Evolutionary conservation across 2,888 invertebrate species (phyloP), one percentile per base, ranked within the genome.

Genomic region (Altica lythri): DNA sequence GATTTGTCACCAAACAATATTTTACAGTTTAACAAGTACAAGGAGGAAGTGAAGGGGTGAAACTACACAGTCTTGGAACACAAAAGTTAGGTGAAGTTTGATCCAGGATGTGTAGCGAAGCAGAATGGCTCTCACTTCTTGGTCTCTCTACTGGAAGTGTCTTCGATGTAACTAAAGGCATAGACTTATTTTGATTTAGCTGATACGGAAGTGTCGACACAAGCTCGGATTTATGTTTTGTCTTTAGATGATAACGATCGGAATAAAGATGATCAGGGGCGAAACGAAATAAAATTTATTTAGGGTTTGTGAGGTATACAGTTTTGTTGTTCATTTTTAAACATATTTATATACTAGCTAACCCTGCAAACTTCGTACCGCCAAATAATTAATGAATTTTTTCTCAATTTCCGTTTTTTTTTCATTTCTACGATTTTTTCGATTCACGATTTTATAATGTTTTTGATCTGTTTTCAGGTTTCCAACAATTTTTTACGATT

Each of bases 181-280:
- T 63, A 65, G 56, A 59, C 57, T 62, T 63, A 62, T 72, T 73
- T 72, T 73, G 73, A 73, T 73, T 72, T 73, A 73, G 65, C 62
- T 61, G 69, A 66, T 68, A 63, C 72, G 72, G 72, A 72, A 72
- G 67, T 66, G 69, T 63, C 69, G 66, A 68, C 70, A 68, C 68
- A 67, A 64, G 64, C 65, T 63, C 61, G 64, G 67, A 72, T 72
- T 73, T 73, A 72, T 72, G 70, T 71, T 70, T 70, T 72, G 68
- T 70, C 68, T 70, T 68, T 19, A 22, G 40, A 22, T 25, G 40
- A 14, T 12, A 10, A 12, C 19, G 22, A 38, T 38, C 18, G 10
- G 14, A 40, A 13, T 13, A 13, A 10, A 22, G 4, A 5, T 22
- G 22, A 4, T 22, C 8, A 27, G 27, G 9, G 9, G n/a, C 27